Base-by-base conservation (phyloP, 1,140 invertebrate species). In the Drosophila varians region DNA sequence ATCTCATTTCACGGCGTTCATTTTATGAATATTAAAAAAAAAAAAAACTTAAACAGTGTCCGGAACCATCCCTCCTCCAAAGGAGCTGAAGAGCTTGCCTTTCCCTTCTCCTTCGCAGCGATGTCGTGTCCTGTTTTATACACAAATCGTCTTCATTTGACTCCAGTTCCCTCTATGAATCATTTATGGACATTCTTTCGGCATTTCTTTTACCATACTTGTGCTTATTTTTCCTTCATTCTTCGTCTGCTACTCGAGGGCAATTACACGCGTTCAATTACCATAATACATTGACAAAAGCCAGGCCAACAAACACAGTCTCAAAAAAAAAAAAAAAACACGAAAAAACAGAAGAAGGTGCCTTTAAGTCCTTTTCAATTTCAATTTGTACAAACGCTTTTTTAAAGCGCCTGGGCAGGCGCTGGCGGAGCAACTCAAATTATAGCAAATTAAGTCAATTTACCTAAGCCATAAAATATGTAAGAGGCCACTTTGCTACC, bases 191-290 rank as follows among this genome's bases (percentile, higher is more conserved):
- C 54, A 77, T 68, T 56, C 40, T 45, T 61, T 66, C 43, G 6
- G 6, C 2, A 36, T 56, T 48, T 56, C 31, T 16, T 42, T n/a
- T n/a, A n/a, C n/a, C n/a, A 43, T 77, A 54, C 16, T 49, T 62
- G 19, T 31, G 28, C 28, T 31, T 31, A 31, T 31, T 31, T 31
- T 31, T 31, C 28, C n/a, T 31, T 3, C 28, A 4, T 40, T 79
- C 61, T 57, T 55, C 43, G 31, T 74, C 52, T 55, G 53, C 77
- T 75, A 73, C 76, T 89, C 77, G 51, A 75, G 76, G 86, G 74
- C 86, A 89, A 89, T 89, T 89, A 89, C 86, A 89, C 53, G 86
- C 80, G 87, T 89, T 90, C 86, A 89, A 89, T 89, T 89, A 89
- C 84, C 74, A 82, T 89, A 89, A 89, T 82, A 89, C 87, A 89